Conservation (phyloP, 2,888 invertebrate genomes). For the Cerastis rubricosa region DNA sequence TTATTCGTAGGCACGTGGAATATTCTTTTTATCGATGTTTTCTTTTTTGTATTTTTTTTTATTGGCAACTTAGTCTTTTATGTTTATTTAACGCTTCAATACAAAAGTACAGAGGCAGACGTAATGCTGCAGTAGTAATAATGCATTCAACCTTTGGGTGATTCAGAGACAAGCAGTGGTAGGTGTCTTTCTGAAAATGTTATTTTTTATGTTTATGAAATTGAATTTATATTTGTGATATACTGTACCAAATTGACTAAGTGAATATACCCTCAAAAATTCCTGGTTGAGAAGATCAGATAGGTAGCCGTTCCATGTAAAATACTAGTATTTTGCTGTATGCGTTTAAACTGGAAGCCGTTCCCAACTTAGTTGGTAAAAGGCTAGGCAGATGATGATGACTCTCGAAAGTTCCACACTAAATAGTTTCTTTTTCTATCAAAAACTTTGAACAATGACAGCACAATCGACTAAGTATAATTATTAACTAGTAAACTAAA, state of each 20-base stretch:
- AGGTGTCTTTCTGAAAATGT: too few relatives aligned
- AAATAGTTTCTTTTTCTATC: neutral
- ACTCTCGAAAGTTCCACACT: neutral
- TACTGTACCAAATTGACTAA: neutral
- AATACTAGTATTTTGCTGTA: neutral
- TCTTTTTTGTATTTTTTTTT: neutral
- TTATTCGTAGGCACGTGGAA: neutral
- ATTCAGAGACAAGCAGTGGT: too few relatives aligned
- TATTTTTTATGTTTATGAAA: neutral
- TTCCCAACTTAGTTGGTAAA: neutral
- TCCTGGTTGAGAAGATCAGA: neutral
- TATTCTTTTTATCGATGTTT: neutral
- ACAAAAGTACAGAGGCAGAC: too few relatives aligned
- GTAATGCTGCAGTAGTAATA: too few relatives aligned
- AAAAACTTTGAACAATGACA: neutral
- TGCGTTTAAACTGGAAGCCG: neutral
- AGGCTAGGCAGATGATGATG: neutral
- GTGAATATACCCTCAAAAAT: neutral
- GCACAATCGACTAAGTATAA: neutral
- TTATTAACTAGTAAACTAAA: too few relatives aligned
- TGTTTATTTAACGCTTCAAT: too few relatives aligned
- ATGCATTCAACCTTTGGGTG: too few relatives aligned
- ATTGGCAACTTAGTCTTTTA: neutral
- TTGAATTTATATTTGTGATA: neutral
- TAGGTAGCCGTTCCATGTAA: neutral